Percentiles rank a stretch among this genome's conserved stretches.
Evolutionary conservation across 2,113 vertebrate species (phyloP).

Genomic region (Setophaga kirtlandii): DNA sequence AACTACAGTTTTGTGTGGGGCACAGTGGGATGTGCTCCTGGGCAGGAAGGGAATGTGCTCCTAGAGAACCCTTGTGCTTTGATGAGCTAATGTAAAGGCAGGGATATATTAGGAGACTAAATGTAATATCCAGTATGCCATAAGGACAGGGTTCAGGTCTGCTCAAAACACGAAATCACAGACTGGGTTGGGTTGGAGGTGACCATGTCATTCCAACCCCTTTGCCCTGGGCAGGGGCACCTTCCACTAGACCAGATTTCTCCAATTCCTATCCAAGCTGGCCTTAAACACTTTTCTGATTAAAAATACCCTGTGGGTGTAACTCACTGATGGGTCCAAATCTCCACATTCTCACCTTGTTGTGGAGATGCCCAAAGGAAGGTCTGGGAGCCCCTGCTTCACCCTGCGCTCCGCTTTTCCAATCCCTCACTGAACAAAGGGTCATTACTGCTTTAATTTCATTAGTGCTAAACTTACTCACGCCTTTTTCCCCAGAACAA

Average conservation of each 20-base stretch:
- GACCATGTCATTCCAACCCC: background rate
- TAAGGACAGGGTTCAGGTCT: background rate
- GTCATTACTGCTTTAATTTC: background rate
- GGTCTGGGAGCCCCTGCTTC: background rate
- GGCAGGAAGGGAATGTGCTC: background rate
- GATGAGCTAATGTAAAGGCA: background rate
- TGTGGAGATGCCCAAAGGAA: background rate
- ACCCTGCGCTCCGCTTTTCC: fast-evolving
- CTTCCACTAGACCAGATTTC: background rate
- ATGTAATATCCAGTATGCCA: background rate
- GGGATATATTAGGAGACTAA: background rate
- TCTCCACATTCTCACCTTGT: fast-evolving
- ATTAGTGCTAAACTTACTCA: background rate
- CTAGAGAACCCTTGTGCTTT: background rate
- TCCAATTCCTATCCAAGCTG: background rate
- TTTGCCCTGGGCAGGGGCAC: background rate
- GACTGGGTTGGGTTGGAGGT: background rate
- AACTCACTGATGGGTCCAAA: background rate
- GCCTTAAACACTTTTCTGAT: background rate
- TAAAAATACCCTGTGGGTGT: background rate
- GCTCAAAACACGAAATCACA: background rate
- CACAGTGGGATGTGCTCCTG: background rate
- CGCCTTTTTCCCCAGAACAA: fast-evolving
- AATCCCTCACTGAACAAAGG: background rate
- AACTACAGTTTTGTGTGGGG: background rate